phyloP scores from a whole-genome alignment of 1,140 invertebrate genomes.

The Eueides isabella region DNA sequence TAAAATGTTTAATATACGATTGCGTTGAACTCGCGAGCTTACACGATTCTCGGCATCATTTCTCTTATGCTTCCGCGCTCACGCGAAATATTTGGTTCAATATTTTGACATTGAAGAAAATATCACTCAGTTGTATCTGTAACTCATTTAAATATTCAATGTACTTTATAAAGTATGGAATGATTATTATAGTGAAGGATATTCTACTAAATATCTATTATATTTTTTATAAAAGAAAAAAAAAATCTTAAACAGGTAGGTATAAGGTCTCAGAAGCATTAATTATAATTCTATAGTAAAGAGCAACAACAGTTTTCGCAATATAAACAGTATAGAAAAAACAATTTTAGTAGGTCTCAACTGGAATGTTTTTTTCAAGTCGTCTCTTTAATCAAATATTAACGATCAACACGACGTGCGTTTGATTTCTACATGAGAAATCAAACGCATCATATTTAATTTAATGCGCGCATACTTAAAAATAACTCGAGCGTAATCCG shows the following conservation, averaged over 20 bases:
- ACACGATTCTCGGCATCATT: not conserved
- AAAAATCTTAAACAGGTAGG: too few species aligned
- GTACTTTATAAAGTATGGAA: too few species aligned
- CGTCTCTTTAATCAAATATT: not conserved
- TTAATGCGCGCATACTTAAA: constrained; percentile 34
- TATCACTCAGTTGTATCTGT: not conserved
- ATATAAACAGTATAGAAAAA: not conserved
- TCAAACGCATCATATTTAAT: constrained; percentile 31
- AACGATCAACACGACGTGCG: not conserved
- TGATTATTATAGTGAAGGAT: too few species aligned
- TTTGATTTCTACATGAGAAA: too few species aligned
- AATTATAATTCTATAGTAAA: too few species aligned
- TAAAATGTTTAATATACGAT: not conserved
- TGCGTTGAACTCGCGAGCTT: constrained; percentile 7
- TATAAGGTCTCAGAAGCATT: too few species aligned
- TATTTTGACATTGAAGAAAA: constrained; percentile 2
- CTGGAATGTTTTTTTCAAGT: too few species aligned
- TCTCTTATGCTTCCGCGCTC: not conserved
- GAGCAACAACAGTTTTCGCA: too few species aligned
- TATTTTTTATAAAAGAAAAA: too few species aligned
- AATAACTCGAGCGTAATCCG: constrained; percentile 43
- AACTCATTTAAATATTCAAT: not conserved
- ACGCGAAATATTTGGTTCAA: not conserved
- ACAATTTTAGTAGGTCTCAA: not conserved
- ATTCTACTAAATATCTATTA: too few species aligned